Base-by-base conservation (phyloP, 2,113 vertebrate species). In the Hiodon tergisus region DNA sequence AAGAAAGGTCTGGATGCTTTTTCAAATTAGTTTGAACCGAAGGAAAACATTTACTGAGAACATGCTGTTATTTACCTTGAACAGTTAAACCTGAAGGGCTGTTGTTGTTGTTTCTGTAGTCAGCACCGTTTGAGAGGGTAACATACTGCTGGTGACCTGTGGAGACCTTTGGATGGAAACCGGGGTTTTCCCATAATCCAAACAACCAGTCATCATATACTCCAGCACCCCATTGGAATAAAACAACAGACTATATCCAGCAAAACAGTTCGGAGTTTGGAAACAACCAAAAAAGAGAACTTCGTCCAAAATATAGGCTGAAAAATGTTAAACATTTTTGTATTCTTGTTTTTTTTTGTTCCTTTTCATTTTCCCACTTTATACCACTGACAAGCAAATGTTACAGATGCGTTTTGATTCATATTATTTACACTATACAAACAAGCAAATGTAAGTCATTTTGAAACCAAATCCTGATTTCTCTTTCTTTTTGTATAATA, bases 311-410 rank as follows among this genome's bases (percentile, higher is more conserved):
- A 71, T 57, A 72, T 74, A 76, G 72, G 78, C 61, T 76, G 76
- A 71, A 66, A 72, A 63, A 31, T 74, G 76, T 13, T 11, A 67
- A 79, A 82, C 83, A 85, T 84, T 80, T 87, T 86, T 81, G 72
- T 81, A 66, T 77, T 74, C 80, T 75, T 76, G 65, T 79, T 75
- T 78, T 66, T 51, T 17, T 65, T 85, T 70, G 74, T 80, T 83
- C 72, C 80, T 79, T 80, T 71, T 81, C 61, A 85, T 80, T 74
- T 83, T 72, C 82, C 80, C 83, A 82, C 84, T 84, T 86, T 90
- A 89, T 89, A 86, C 82, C 85, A 88, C 84, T 87, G 88, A 85
- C 80, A 78, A 80, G 74, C 81, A 78, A 82, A 81, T 79, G 53
- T 76, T 75, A 80, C 75, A 79, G 65, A 82, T 77, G 81, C 77